Evolutionary conservation across 23 tunicate species (phyloP).

Genomic region (Trididemnum clinides): DNA sequence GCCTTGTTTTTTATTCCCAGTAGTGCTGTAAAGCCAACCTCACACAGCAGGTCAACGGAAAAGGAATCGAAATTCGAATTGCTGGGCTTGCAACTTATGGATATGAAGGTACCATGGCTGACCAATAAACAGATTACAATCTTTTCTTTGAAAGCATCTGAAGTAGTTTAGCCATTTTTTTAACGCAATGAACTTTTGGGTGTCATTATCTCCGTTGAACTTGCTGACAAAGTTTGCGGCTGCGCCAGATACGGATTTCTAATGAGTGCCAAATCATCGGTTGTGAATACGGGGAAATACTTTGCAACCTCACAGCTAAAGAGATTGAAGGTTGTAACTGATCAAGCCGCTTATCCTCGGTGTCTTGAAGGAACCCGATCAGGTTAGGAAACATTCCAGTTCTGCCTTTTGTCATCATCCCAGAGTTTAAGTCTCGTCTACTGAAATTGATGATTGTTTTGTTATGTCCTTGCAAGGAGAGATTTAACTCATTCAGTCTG

Average conservation of each 20-base stretch:
- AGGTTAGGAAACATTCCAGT: neutral
- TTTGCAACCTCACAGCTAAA: slow-evolving; percentile 11
- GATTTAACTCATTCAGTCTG: slow-evolving; percentile 22
- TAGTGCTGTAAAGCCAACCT: too few relatives aligned
- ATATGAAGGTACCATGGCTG: too few relatives aligned
- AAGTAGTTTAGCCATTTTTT: too few relatives aligned
- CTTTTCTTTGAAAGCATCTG: too few relatives aligned
- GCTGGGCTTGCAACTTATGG: too few relatives aligned
- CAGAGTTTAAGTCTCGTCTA: slow-evolving; percentile 5
- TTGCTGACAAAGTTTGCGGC: slow-evolving; percentile 3
- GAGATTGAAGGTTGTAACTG: neutral
- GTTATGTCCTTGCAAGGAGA: slow-evolving; percentile 26
- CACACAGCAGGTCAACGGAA: too few relatives aligned
- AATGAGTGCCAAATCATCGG: slow-evolving; percentile 5
- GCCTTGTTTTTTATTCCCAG: too few relatives aligned
- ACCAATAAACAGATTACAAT: too few relatives aligned
- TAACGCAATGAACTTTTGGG: too few relatives aligned
- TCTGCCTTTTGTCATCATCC: neutral
- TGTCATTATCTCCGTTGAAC: neutral
- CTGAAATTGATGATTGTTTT: slow-evolving; percentile 11
- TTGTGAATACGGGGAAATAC: neutral
- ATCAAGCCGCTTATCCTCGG: slow-evolving; percentile 7
- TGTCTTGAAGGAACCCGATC: neutral
- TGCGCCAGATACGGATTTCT: slow-evolving; percentile 10
- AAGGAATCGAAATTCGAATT: too few relatives aligned